Conservation (phyloP, 1,140 invertebrate genomes). For the Hylaeus volcanicus region DNA sequence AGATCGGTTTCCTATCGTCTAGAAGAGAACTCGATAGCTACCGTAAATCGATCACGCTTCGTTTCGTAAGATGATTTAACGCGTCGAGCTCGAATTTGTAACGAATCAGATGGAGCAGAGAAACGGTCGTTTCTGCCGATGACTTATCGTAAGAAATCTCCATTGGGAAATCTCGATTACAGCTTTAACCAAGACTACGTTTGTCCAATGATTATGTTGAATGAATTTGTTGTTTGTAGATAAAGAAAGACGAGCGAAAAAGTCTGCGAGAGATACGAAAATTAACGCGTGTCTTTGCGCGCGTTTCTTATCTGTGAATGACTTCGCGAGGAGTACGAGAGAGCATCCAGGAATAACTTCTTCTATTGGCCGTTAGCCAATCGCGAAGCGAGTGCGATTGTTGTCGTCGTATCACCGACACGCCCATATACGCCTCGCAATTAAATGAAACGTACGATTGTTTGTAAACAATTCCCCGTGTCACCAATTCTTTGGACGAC, state of each 20-base stretch:
- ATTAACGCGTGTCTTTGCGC: background rate
- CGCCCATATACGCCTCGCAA: conserved; percentile 3
- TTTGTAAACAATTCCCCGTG: conserved; percentile 40
- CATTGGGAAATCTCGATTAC: background rate
- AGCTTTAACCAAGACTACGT: background rate
- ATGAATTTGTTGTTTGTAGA: too few species aligned
- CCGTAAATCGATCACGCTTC: background rate
- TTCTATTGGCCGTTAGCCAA: conserved; percentile 42
- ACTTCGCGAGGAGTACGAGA: background rate
- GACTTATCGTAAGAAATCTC: too few species aligned
- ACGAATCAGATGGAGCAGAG: background rate
- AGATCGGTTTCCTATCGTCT: background rate
- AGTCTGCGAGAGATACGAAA: background rate
- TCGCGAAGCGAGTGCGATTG: background rate
- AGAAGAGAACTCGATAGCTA: background rate
- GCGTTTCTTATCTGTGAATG: conserved; percentile 44
- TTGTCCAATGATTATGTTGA: too few species aligned
- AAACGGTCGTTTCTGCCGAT: too few species aligned
- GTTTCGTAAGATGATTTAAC: background rate
- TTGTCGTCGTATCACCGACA: background rate
- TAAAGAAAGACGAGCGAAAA: background rate
- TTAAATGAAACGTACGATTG: conserved; percentile 14
- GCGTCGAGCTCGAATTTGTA: background rate
- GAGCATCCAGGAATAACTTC: conserved; percentile 51
- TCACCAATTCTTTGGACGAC: background rate